A percentile compares a stretch with the other conserved stretches of the same genome.
phyloP scores from a whole-genome alignment of 1,140 invertebrate species.

The Eupristina koningsbergeri region DNA sequence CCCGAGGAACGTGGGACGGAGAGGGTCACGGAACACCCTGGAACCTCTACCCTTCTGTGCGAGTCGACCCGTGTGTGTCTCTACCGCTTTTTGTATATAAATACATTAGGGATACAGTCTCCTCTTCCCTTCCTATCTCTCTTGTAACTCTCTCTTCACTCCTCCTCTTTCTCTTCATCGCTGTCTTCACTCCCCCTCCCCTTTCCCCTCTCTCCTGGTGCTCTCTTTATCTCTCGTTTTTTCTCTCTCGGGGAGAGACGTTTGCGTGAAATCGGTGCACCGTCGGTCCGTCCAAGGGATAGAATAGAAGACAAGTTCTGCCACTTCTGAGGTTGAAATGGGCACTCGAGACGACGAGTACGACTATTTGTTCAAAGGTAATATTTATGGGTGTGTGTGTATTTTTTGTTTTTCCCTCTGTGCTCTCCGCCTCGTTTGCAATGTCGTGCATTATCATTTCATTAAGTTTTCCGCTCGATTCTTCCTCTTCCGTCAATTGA shows the following conservation, averaged over 20 bases:
- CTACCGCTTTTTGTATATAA: conserved; percentile 38
- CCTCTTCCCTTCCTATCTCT: not conserved
- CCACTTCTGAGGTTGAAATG: conserved; percentile 77
- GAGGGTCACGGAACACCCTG: not conserved
- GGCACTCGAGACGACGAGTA: conserved; percentile 99
- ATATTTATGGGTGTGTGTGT: too few species aligned
- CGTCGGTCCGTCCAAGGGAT: conserved; percentile 48
- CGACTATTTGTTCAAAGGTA: conserved; percentile 99
- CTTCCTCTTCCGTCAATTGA: not conserved
- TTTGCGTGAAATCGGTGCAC: conserved; percentile 45
- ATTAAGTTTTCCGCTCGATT: not conserved
- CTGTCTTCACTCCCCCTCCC: not conserved
- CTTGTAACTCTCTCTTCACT: not conserved
- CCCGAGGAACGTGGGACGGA: not conserved
- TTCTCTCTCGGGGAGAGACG: not conserved
- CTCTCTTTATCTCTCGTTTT: not conserved
- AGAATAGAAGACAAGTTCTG: conserved; percentile 49
- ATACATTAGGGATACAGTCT: conserved; percentile 16
- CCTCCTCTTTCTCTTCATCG: not conserved
- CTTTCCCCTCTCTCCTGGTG: not conserved
- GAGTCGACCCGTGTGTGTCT: not conserved
- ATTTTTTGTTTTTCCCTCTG: not conserved
- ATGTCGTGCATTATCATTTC: not conserved
- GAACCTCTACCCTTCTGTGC: not conserved
- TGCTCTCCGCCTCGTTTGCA: not conserved